Conservation (phyloP, 2,113 vertebrate species). For the Otocyon megalotis region DNA sequence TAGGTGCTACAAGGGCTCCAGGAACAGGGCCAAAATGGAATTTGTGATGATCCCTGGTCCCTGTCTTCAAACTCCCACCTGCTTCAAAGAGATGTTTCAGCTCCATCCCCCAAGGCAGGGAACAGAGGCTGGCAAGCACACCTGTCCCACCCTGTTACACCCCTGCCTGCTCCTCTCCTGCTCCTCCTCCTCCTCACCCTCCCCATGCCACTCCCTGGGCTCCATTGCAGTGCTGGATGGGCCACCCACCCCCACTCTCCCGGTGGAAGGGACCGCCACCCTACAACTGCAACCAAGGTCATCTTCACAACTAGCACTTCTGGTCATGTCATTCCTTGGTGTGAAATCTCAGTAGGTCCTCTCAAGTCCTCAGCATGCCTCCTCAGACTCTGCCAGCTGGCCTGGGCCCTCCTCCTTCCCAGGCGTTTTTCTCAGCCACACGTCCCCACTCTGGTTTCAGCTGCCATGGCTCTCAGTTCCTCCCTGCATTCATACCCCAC, state of each 20-base stretch:
- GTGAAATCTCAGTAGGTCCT: background rate
- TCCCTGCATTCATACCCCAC: background rate
- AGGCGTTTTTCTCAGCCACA: background rate
- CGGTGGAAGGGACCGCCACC: background rate
- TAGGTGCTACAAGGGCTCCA: background rate
- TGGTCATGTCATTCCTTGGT: background rate
- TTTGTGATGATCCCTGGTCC: background rate
- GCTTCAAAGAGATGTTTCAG: background rate
- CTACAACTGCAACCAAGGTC: background rate
- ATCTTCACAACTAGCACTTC: background rate
- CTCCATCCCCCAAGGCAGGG: background rate
- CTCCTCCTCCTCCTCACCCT: background rate
- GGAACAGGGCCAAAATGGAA: background rate
- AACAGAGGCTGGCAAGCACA: background rate
- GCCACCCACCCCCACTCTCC: background rate
- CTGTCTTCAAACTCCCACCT: background rate
- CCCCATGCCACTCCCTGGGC: background rate
- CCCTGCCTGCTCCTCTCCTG: too few species aligned
- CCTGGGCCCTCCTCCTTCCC: background rate
- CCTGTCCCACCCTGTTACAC: accelerated
- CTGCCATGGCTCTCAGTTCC: background rate
- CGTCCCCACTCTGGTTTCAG: background rate
- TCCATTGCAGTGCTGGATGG: too few species aligned
- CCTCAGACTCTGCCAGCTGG: background rate
- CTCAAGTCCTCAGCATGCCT: background rate